phyloP scores from a whole-genome alignment of 2,113 vertebrate genomes.

The Amazona vittata region DNA sequence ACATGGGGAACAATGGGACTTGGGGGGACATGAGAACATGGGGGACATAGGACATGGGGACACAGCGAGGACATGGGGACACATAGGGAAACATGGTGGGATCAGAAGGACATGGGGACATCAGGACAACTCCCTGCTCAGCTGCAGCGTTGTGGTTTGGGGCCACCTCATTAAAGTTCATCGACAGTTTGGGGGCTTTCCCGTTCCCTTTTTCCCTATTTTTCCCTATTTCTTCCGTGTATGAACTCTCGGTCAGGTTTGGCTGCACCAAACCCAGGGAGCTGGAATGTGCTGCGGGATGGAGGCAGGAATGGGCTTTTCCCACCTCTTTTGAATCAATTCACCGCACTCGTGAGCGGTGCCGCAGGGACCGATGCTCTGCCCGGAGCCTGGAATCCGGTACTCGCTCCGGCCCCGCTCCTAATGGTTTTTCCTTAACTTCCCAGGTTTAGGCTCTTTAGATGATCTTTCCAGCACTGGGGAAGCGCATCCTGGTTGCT shows the following conservation, averaged over 20 bases:
- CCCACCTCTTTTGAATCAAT: not conserved
- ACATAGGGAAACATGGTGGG: not conserved
- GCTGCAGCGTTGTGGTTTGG: not conserved
- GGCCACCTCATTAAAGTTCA: not conserved
- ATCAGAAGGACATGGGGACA: not conserved
- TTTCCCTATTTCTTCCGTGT: not conserved
- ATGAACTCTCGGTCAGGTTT: not conserved
- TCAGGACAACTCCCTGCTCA: not conserved
- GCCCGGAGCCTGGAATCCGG: not conserved
- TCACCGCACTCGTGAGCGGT: not conserved
- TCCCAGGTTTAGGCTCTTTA: not conserved
- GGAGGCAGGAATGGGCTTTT: not conserved
- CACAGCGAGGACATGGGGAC: too few relatives aligned
- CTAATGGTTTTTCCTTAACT: not conserved
- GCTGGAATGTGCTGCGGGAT: rapidly evolving
- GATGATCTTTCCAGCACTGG: not conserved
- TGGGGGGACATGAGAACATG: not conserved
- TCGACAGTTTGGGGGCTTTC: not conserved
- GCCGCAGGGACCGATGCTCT: not conserved
- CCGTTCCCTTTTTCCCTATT: not conserved
- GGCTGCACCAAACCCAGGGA: not conserved
- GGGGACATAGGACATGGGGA: too few relatives aligned
- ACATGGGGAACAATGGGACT: not conserved
- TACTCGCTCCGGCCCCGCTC: not conserved
- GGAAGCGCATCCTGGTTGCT: not conserved